Evolutionary conservation across 2,888 invertebrate genomes (phyloP).

Genomic region (Shargacucullia verbasci): DNA sequence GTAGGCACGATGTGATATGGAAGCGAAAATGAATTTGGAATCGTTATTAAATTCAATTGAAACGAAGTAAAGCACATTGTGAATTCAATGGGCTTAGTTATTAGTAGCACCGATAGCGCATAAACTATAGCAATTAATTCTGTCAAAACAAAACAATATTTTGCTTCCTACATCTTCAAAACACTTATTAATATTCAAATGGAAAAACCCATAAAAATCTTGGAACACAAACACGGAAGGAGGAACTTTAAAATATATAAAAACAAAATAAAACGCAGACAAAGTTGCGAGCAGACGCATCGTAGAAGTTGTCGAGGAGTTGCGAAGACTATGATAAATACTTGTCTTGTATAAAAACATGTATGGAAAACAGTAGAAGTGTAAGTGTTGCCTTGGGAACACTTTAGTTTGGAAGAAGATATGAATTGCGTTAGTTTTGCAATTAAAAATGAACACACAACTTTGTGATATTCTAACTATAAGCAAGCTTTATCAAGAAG

Average conservation of each 20-base stretch:
- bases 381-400: slow-evolving; percentile 39
- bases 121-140: slow-evolving; percentile 19
- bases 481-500: no score
- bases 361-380: slow-evolving; percentile 28
- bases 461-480: neutral
- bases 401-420: slow-evolving; percentile 23
- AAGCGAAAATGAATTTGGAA: no score
- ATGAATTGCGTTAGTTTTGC: slow-evolving; percentile 16
- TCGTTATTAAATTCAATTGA: no score
- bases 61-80: no score
- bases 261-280: slow-evolving; percentile 51
- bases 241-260: slow-evolving; percentile 50
- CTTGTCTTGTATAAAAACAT: slow-evolving; percentile 39
- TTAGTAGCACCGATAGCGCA: slow-evolving; percentile 8
- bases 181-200: slow-evolving; percentile 54
- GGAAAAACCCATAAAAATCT: slow-evolving; percentile 43
- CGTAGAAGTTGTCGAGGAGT: slow-evolving; percentile 68
- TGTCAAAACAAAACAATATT: slow-evolving; percentile 15
- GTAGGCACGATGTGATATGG: no score
- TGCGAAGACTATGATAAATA: slow-evolving; percentile 70
- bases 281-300: slow-evolving; percentile 66
- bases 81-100: no score
- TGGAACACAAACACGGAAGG: slow-evolving; percentile 42
- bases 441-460: slow-evolving; percentile 26
- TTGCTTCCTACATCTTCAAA: slow-evolving; percentile 23